Conservation (phyloP, 2,797 vertebrate species). For the Scolopax bukidnonensis region DNA sequence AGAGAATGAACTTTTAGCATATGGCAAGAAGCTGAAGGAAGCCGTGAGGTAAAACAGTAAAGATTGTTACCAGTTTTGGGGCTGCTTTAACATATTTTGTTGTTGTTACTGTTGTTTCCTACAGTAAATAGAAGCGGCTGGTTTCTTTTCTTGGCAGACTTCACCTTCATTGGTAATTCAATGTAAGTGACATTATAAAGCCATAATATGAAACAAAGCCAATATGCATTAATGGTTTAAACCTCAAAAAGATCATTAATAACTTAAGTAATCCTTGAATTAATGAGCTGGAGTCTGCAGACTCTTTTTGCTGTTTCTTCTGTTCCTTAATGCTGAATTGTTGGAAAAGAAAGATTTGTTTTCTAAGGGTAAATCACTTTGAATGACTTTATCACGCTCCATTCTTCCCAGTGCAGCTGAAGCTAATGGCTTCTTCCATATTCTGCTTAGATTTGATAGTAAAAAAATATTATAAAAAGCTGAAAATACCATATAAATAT, state of each 20-base stretch:
- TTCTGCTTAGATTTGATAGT: neutral
- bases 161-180: constrained; percentile 11
- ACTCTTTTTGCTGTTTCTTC: constrained; percentile 14
- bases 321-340: neutral
- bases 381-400: neutral
- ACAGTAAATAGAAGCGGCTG: neutral
- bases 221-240: neutral
- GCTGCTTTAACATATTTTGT: neutral
- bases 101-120: neutral
- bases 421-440: neutral
- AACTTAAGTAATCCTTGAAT: constrained; percentile 35
- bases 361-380: neutral
- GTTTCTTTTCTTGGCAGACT: neutral
- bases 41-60: constrained; percentile 10
- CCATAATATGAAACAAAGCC: constrained; percentile 22
- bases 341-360: constrained; percentile 5
- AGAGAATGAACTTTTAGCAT: constrained; percentile 40
- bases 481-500: neutral
- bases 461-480: neutral
- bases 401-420: neutral
- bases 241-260: constrained; percentile 37
- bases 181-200: constrained; percentile 1
- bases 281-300: constrained; percentile 20
- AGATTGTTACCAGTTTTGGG: neutral
- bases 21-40: constrained; percentile 19